Percentiles rank a stretch among this genome's conserved stretches.
phyloP scores from a whole-genome alignment of 2,113 vertebrate genomes.

The Rhynchomys soricoides region DNA sequence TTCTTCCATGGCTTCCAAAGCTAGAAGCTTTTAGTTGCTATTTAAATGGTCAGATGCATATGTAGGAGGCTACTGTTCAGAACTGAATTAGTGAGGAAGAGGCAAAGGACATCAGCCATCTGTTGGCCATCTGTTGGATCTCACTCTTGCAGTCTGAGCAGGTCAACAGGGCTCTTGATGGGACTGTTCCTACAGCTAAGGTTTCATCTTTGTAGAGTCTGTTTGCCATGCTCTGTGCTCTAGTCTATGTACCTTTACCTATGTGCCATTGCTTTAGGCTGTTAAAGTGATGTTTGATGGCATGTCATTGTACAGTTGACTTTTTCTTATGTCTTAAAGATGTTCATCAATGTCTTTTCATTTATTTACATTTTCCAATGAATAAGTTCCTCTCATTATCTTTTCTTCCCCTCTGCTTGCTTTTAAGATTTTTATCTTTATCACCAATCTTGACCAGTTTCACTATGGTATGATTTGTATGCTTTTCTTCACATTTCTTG shows the following conservation, averaged over 20 bases:
- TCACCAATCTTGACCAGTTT: neutral
- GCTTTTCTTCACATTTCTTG: neutral
- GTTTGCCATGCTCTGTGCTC: neutral
- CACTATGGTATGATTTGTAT: neutral
- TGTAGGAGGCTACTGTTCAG: neutral
- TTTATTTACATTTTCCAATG: neutral
- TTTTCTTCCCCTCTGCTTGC: neutral
- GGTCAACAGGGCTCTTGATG: neutral
- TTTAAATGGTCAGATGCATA: neutral
- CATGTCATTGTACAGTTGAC: neutral
- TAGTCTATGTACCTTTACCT: neutral
- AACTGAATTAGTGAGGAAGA: neutral
- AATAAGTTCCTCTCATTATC: neutral
- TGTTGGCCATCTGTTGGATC: no score
- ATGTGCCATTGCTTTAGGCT: neutral
- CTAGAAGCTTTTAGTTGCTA: neutral
- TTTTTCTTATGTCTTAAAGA: neutral
- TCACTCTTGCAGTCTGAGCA: neutral
- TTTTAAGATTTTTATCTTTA: conserved; percentile 40
- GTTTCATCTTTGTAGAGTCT: neutral
- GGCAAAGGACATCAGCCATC: neutral
- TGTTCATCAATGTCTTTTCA: neutral
- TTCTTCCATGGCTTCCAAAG: neutral
- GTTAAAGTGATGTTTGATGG: neutral
- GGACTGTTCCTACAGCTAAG: neutral